Base-by-base conservation (phyloP, 2,888 invertebrate species). In the Plutella xylostella region DNA sequence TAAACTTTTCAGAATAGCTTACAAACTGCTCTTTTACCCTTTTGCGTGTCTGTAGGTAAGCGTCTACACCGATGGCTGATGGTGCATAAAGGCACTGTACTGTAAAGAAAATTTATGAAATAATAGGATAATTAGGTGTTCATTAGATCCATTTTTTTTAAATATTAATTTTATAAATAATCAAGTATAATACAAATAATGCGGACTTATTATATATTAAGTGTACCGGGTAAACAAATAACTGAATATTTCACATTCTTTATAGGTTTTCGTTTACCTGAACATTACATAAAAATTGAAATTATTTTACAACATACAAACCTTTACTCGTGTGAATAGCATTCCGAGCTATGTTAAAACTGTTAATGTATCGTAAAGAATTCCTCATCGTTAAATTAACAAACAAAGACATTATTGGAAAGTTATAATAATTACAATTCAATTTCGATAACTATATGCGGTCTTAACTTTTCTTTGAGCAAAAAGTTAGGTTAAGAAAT, bases 1-100 rank as follows among this genome's bases (percentile, higher is more conserved):
- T 85, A 65, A 94, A 94, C 50, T 88, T 89, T 0, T 89, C 89
- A 22, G 82, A 62, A 52, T 89, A 85, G 58, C 85, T 86, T 2
- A 68, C 54, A 66, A 92, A 89, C 59, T 91, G 91, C 15, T 79
- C 73, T 42, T 84, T 83, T 0, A 85, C 71, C 51, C 71, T 79
- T 34, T 86, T 83, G 50, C 89, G 80, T 19, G 85, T 62, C 34
- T 72, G 65, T 25, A 84, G 61, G 63, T 88, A 93, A 1, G 72
- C 74, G 60, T 88, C 88, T 2, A 92, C 57, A 1, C 92, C 92
- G 41, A 93, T 60, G 0, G 88, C 74, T 25, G 80, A 53, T 41
- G 84, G 77, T 0, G 88, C 70, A 63, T 87, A 92, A 1, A 92
- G 62, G 30, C 72, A 60, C 45, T 60, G 61, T 15, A 68, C 84